A percentile compares a stretch with the other conserved stretches of the same genome.
phyloP scores from a whole-genome alignment of 1,140 invertebrate species.

The Maniola jurtina region DNA sequence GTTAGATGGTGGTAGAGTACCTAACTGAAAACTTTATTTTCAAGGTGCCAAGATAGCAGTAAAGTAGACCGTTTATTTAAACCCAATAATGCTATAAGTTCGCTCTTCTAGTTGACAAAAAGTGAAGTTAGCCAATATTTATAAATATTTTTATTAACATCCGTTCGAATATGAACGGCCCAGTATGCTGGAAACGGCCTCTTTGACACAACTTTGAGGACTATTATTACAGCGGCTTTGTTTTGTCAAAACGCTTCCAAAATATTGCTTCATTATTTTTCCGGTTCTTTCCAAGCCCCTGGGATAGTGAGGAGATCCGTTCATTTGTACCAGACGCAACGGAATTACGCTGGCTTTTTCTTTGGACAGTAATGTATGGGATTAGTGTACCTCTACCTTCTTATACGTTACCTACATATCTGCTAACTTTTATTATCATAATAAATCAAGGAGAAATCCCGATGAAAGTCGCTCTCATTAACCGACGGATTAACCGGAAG shows the following conservation, averaged over 20 bases:
- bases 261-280: constrained; percentile 31
- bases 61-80: too few species aligned
- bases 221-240: constrained; percentile 35
- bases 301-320: constrained; percentile 41
- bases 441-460: too few species aligned
- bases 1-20: too few species aligned
- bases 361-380: constrained; percentile 24
- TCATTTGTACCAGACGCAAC: constrained; percentile 31
- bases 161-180: background rate
- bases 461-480: too few species aligned
- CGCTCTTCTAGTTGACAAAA: too few species aligned
- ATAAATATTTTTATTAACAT: background rate
- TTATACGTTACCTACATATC: background rate
- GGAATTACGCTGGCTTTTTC: constrained; percentile 28
- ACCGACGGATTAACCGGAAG: too few species aligned
- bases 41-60: too few species aligned
- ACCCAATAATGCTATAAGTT: too few species aligned
- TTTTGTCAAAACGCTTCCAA: constrained; percentile 33
- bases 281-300: constrained; percentile 25
- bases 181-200: constrained; percentile 18
- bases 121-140: too few species aligned
- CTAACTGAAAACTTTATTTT: too few species aligned
- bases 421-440: too few species aligned
- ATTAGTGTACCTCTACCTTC: background rate
- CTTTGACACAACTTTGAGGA: constrained; percentile 30